phyloP scores from a whole-genome alignment of 2,888 invertebrate genomes.

The Philereme vetulata region DNA sequence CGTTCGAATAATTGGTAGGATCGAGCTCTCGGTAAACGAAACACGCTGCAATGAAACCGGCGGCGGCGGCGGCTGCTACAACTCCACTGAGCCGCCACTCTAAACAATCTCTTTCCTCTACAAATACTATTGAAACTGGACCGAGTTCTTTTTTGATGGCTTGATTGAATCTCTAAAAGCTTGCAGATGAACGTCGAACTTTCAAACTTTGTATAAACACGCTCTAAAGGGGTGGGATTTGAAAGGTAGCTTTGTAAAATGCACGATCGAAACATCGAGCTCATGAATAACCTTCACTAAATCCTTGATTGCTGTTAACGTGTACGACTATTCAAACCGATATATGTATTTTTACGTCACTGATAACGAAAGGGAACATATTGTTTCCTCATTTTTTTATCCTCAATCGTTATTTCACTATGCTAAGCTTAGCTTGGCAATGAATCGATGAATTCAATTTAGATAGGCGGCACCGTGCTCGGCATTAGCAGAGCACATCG shows the following conservation, averaged over 20 bases:
- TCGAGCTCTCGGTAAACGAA: slow-evolving; percentile 49
- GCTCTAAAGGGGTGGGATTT: slow-evolving; percentile 7
- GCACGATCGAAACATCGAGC: slow-evolving; percentile 2
- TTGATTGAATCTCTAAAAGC: slow-evolving; percentile 34
- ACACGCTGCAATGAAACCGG: slow-evolving; percentile 42
- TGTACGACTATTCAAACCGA: not conserved
- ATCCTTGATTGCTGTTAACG: slow-evolving; percentile 5
- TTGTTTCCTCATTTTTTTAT: slow-evolving; percentile 34
- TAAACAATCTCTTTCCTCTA: slow-evolving; percentile 31
- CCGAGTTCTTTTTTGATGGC: slow-evolving; percentile 28
- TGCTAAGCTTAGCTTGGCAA: slow-evolving; percentile 18
- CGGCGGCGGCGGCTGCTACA: slow-evolving; percentile 18
- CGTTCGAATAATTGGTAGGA: slow-evolving; percentile 61
- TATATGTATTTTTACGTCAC: slow-evolving; percentile 10
- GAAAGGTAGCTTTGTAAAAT: slow-evolving; percentile 4
- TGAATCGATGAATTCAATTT: slow-evolving; percentile 68
- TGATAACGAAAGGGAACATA: slow-evolving; percentile 12
- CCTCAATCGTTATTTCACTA: slow-evolving; percentile 32
- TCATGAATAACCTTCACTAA: slow-evolving; percentile 6
- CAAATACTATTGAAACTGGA: slow-evolving; percentile 26
- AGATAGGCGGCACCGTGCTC: slow-evolving; percentile 58
- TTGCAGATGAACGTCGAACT: slow-evolving; percentile 32
- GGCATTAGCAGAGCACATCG: slow-evolving; percentile 69
- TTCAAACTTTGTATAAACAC: slow-evolving; percentile 23
- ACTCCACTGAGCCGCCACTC: slow-evolving; percentile 28